These are phyloP conservation scores for Calliphora vicina DNA, from an alignment of 1,140 invertebrate species.

Conservation along the genomic window DNA sequence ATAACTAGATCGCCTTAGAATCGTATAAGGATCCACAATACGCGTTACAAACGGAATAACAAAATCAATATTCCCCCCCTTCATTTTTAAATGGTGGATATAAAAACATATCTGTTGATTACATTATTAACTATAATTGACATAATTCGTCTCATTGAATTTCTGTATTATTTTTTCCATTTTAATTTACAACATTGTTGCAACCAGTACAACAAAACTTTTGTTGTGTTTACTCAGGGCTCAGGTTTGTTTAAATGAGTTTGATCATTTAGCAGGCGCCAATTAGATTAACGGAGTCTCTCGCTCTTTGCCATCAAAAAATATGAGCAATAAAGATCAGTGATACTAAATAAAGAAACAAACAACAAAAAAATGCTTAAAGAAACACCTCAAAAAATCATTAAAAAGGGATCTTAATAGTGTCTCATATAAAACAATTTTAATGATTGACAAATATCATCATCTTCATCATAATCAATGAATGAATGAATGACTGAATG, in stretches of 20 bases:
- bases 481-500: too few species aligned
- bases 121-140: background rate
- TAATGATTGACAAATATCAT: slow-evolving; percentile 1
- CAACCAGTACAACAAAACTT: background rate
- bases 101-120: too few species aligned
- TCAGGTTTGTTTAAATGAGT: background rate
- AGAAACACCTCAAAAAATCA: background rate
- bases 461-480: background rate
- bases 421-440: background rate
- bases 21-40: too few species aligned
- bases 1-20: too few species aligned
- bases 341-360: background rate
- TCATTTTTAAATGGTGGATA: too few species aligned
- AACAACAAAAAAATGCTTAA: background rate
- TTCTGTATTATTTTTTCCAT: background rate
- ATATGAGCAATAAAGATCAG: background rate
- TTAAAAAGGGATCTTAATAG: background rate
- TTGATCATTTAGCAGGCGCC: slow-evolving; percentile 11
- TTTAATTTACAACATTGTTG: background rate
- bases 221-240: background rate
- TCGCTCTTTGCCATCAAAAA: background rate
- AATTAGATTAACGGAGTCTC: background rate
- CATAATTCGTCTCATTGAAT: background rate
- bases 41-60: too few species aligned
- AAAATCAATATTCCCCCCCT: too few species aligned